Conservation (phyloP, 2,797 vertebrate species). For the Bradypodion ventrale region DNA sequence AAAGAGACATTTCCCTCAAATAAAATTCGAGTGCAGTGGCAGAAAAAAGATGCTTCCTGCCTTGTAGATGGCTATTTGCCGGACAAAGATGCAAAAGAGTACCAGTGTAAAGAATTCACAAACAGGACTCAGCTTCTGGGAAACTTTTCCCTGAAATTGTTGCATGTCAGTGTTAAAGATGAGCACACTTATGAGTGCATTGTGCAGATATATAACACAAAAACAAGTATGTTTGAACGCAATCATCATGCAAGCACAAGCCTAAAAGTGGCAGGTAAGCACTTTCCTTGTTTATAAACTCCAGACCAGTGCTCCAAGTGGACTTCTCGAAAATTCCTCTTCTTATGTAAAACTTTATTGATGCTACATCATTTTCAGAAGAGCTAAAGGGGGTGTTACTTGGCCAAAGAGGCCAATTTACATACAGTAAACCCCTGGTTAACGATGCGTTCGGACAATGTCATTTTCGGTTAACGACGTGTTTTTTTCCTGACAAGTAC, state of each 20-base stretch:
- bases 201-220: slow-evolving; percentile 21
- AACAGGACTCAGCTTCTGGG: slow-evolving; percentile 58
- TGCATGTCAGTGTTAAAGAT: slow-evolving; percentile 64
- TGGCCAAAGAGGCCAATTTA: too few relatives aligned
- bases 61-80: slow-evolving; percentile 62
- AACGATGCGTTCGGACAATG: too few relatives aligned
- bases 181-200: slow-evolving; percentile 62
- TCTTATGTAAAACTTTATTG: background rate
- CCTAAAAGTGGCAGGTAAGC: slow-evolving; percentile 74
- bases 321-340: background rate
- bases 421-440: too few relatives aligned
- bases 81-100: slow-evolving; percentile 8
- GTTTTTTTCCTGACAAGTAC: too few relatives aligned
- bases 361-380: too few relatives aligned
- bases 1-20: slow-evolving; percentile 21
- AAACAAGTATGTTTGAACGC: fast-evolving
- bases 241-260: slow-evolving; percentile 39
- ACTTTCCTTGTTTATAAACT: background rate
- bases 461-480: too few relatives aligned
- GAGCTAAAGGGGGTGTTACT: too few relatives aligned
- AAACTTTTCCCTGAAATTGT: slow-evolving; percentile 67
- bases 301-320: background rate
- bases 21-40: slow-evolving; percentile 68
- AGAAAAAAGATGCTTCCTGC: slow-evolving; percentile 42
- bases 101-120: slow-evolving; percentile 52